Evolutionary conservation across 1,140 invertebrate species (phyloP).

Genomic region (Antheraea mylitta): DNA sequence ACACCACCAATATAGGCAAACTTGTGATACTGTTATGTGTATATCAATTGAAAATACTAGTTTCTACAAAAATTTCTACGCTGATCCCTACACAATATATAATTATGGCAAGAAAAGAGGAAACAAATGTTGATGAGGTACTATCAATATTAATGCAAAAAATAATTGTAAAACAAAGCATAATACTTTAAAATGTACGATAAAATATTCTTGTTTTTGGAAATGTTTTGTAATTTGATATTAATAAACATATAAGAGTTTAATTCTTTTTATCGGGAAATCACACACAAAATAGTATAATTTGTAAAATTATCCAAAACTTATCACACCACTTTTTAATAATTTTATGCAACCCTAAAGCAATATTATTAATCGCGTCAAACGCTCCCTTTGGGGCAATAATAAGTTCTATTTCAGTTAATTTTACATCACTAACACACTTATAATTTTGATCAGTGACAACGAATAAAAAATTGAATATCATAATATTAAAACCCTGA

Average conservation of each 20-base stretch:
- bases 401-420: constrained; percentile 71
- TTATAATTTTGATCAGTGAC: constrained; percentile 76
- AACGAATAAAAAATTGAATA: constrained; percentile 74
- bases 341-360: constrained; percentile 76
- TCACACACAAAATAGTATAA: constrained; percentile 77
- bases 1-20: constrained; percentile 65
- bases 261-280: constrained; percentile 67
- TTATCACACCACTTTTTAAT: constrained; percentile 77
- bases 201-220: constrained; percentile 50
- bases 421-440: constrained; percentile 75
- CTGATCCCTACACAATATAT: constrained; percentile 72
- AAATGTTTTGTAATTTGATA: constrained; percentile 25
- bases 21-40: constrained; percentile 65
- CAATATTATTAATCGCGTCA: constrained; percentile 76
- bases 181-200: constrained; percentile 60
- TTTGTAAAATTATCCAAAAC: constrained; percentile 79
- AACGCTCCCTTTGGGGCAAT: constrained; percentile 76
- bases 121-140: constrained; percentile 62
- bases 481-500: constrained; percentile 74
- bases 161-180: constrained; percentile 45
- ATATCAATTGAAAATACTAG: constrained; percentile 73
- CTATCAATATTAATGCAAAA: constrained; percentile 53
- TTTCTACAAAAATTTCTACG: constrained; percentile 66
- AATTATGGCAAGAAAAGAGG: constrained; percentile 74
- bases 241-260: constrained; percentile 51